These are phyloP conservation scores for Sebastes flavidus DNA, from an alignment of 2,797 vertebrate species.

Conservation along the genomic window DNA sequence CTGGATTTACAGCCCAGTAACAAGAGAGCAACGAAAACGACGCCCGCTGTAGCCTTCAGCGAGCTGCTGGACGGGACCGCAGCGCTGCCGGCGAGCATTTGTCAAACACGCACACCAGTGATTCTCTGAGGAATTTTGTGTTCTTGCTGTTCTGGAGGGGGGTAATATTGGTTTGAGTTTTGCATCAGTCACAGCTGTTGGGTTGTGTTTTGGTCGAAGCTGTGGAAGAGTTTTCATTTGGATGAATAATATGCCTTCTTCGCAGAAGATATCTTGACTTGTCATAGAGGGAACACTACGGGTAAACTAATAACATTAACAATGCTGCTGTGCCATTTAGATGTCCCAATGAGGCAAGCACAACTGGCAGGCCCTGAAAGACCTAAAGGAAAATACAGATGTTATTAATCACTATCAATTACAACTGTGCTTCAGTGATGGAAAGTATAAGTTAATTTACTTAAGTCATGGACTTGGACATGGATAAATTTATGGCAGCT, in stretches of 20 bases:
- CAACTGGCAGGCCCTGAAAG: neutral
- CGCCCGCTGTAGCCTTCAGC: conserved; percentile 91
- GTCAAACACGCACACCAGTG: conserved; percentile 57
- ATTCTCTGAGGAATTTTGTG: conserved; percentile 58
- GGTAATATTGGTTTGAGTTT: conserved; percentile 19
- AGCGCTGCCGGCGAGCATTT: conserved; percentile 76
- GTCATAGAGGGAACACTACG: neutral
- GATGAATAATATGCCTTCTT: conserved; percentile 3
- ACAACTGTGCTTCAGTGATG: neutral
- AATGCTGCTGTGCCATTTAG: neutral
- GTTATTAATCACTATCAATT: neutral
- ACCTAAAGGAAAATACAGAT: neutral
- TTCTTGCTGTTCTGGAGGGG: conserved; percentile 34
- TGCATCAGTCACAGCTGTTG: conserved; percentile 13
- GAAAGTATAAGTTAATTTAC: neutral
- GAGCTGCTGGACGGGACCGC: conserved; percentile 76
- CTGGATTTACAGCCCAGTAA: conserved; percentile 99
- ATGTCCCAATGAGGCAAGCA: conserved; percentile 4
- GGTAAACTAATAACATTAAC: conserved; percentile 19
- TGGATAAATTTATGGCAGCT: neutral
- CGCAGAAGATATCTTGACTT: neutral
- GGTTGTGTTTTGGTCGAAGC: neutral
- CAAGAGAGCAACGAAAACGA: conserved; percentile 95
- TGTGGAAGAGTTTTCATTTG: conserved; percentile 16
- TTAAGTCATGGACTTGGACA: neutral